These are phyloP conservation scores for Chymomyza costata DNA, from an alignment of 1,140 invertebrate genomes.

Conservation along the genomic window DNA sequence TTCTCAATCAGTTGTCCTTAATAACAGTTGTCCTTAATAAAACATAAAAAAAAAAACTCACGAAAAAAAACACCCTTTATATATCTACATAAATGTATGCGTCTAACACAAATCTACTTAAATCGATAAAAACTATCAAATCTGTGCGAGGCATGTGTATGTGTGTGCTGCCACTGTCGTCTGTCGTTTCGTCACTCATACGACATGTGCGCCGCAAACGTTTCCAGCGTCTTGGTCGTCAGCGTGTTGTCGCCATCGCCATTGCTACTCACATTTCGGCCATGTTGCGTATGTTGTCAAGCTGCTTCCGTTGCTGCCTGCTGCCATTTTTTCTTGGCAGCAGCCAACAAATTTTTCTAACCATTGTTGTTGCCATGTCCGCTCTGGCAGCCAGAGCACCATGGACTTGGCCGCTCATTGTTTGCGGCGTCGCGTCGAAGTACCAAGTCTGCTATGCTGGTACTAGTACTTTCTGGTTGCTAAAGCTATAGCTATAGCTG, in stretches of 20 bases:
- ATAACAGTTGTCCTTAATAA: too few species aligned
- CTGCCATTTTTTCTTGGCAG: conserved; percentile 53
- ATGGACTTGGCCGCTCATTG: conserved; percentile 56
- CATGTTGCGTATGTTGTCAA: conserved; percentile 72
- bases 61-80: background rate
- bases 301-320: conserved; percentile 60
- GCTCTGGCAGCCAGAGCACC: conserved; percentile 67
- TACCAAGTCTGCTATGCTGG: too few species aligned
- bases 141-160: conserved; percentile 63
- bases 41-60: conserved; percentile 1
- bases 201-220: conserved; percentile 59
- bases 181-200: conserved; percentile 59
- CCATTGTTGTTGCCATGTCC: conserved; percentile 63
- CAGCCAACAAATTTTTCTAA: conserved; percentile 42
- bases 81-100: conserved; percentile 10
- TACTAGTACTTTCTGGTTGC: conserved; percentile 20
- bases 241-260: background rate
- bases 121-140: conserved; percentile 74
- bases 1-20: too few species aligned
- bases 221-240: conserved; percentile 28
- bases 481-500: too few species aligned
- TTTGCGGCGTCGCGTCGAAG: conserved; percentile 25
- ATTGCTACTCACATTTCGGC: conserved; percentile 65
- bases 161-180: conserved; percentile 8
- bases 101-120: conserved; percentile 56